These are phyloP conservation scores for Tamias sibiricus DNA, from an alignment of 2,113 vertebrate species.

Conservation along the genomic window DNA sequence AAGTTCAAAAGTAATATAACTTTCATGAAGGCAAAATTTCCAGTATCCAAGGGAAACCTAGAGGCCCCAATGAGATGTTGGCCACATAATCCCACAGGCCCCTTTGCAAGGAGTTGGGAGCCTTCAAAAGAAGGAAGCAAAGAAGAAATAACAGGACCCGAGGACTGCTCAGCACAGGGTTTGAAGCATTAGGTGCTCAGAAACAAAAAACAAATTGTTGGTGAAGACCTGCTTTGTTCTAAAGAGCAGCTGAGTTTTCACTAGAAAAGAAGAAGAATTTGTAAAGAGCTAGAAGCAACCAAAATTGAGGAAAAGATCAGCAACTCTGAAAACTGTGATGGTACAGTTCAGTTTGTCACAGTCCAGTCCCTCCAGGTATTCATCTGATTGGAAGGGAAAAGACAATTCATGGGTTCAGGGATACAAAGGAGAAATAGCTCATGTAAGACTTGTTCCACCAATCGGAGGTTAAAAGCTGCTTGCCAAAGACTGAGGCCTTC, in stretches of 20 bases:
- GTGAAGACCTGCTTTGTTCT: background rate
- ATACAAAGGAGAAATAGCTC: background rate
- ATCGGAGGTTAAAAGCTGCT: background rate
- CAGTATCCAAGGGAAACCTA: background rate
- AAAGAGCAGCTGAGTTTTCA: background rate
- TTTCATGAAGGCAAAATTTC: background rate
- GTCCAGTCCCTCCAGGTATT: background rate
- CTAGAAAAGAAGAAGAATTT: background rate
- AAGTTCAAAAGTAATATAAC: background rate
- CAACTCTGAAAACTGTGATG: background rate
- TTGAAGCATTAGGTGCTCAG: background rate
- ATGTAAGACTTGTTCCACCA: no score
- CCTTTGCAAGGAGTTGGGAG: background rate
- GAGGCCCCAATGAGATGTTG: background rate
- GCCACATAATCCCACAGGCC: accelerated
- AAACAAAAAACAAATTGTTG: background rate
- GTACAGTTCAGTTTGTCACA: background rate
- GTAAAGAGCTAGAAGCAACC: background rate
- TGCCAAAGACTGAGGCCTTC: background rate
- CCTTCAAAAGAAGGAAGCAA: background rate
- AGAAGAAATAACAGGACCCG: background rate
- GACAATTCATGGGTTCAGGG: background rate
- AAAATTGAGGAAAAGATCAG: background rate
- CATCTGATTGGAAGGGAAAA: background rate
- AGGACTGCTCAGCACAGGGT: background rate